Conservation (phyloP, 2,113 vertebrate genomes). For the Helogale parvula region DNA sequence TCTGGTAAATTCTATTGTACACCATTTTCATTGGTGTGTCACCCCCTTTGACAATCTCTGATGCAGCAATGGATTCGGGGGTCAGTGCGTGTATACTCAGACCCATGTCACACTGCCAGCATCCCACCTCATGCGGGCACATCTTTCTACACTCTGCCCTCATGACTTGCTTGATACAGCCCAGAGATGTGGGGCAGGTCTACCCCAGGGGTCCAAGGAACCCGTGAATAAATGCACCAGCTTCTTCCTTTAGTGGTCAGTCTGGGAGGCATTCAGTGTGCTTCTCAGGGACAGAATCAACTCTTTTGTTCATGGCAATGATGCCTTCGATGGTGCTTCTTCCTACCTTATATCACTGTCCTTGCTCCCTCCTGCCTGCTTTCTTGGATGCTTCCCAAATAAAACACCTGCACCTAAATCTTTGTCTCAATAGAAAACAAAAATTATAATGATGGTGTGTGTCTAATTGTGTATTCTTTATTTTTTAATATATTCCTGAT, state of each 20-base stretch:
- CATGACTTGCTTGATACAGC: background rate
- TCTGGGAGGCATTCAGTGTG: background rate
- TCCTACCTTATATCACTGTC: background rate
- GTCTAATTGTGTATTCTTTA: background rate
- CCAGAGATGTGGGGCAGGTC: background rate
- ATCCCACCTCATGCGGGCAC: background rate
- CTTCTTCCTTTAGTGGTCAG: background rate
- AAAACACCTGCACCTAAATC: background rate
- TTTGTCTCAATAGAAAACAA: conserved; percentile 7
- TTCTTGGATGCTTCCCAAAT: background rate
- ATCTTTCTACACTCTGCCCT: background rate
- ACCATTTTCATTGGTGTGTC: background rate
- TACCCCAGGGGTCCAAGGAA: background rate
- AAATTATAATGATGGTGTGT: background rate
- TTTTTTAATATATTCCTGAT: background rate
- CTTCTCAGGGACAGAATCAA: background rate
- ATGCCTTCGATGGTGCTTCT: fast-evolving
- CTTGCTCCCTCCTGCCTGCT: background rate
- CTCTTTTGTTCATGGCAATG: background rate
- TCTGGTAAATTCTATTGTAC: background rate
- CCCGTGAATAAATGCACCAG: fast-evolving
- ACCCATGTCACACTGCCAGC: background rate
- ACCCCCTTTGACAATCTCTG: background rate
- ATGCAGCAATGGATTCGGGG: too few species aligned
- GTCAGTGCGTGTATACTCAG: background rate